Evolutionary conservation across 2,113 vertebrate genomes (phyloP).

Genomic region (Solea solea): DNA sequence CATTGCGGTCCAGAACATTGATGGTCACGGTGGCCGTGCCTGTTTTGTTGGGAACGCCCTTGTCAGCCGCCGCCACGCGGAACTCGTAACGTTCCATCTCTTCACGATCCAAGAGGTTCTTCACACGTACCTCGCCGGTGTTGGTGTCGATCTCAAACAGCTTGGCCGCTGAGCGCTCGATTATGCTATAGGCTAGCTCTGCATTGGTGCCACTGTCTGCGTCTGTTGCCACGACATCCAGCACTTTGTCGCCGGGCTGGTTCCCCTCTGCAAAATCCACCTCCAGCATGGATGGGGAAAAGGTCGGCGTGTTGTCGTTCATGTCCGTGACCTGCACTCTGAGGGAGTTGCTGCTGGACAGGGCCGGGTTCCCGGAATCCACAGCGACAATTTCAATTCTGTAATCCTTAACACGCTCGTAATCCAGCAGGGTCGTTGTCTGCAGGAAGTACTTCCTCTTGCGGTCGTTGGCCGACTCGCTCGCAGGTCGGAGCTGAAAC

Average conservation of each 20-base stretch:
- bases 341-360: slow-evolving; percentile 96
- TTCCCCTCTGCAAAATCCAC: slow-evolving; percentile 93
- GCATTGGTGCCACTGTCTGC: slow-evolving; percentile 94
- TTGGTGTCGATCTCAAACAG: slow-evolving; percentile 89
- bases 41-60: slow-evolving; percentile 91
- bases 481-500: slow-evolving; percentile 92
- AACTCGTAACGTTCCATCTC: slow-evolving; percentile 89
- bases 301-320: slow-evolving; percentile 92
- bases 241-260: slow-evolving; percentile 87
- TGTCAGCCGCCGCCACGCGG: slow-evolving; percentile 90
- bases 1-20: slow-evolving; percentile 93
- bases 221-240: slow-evolving; percentile 87
- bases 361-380: slow-evolving; percentile 94
- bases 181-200: slow-evolving; percentile 89
- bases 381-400: slow-evolving; percentile 96
- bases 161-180: slow-evolving; percentile 79
- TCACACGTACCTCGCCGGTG: slow-evolving; percentile 89
- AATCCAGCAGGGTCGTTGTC: slow-evolving; percentile 93
- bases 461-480: slow-evolving; percentile 90
- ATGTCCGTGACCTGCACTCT: slow-evolving; percentile 95
- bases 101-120: slow-evolving; percentile 90
- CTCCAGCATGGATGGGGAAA: slow-evolving; percentile 88
- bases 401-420: slow-evolving; percentile 91
- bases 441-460: slow-evolving; percentile 98
- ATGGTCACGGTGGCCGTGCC: slow-evolving; percentile 93